phyloP scores from a whole-genome alignment of 1,140 invertebrate genomes.

The Oncopodura yosiiana region DNA sequence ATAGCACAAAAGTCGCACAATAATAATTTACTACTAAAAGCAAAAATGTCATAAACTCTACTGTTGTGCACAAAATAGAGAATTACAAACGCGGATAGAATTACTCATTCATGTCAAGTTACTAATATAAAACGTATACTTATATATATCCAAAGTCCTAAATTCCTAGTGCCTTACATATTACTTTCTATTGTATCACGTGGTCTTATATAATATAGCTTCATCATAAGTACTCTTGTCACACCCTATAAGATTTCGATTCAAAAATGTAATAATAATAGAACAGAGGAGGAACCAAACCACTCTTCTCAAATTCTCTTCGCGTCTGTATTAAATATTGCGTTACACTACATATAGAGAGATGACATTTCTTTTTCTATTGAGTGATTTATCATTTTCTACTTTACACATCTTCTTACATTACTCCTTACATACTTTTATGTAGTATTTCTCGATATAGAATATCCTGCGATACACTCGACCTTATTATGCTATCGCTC shows the following conservation, averaged over 20 bases:
- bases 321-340: slow-evolving; percentile 29
- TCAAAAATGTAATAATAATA: no score
- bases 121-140: no score
- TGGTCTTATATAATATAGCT: background rate
- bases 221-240: background rate
- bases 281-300: background rate
- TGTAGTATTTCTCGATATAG: background rate
- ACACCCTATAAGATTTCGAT: background rate
- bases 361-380: slow-evolving; percentile 19
- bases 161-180: no score
- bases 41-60: no score
- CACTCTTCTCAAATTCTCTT: no score
- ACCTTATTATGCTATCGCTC: background rate
- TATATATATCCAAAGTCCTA: no score
- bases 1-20: no score
- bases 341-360: slow-evolving; percentile 18
- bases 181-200: no score
- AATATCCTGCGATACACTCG: background rate
- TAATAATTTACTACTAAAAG: no score
- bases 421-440: background rate
- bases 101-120: no score
- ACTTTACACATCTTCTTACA: slow-evolving; percentile 8
- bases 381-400: slow-evolving; percentile 30
- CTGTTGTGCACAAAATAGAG: no score
- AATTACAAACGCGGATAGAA: no score